Evolutionary conservation across 1,140 invertebrate species (phyloP), one percentile per base, ranked within the genome.

Genomic region (Drosophila nigromelanica): DNA sequence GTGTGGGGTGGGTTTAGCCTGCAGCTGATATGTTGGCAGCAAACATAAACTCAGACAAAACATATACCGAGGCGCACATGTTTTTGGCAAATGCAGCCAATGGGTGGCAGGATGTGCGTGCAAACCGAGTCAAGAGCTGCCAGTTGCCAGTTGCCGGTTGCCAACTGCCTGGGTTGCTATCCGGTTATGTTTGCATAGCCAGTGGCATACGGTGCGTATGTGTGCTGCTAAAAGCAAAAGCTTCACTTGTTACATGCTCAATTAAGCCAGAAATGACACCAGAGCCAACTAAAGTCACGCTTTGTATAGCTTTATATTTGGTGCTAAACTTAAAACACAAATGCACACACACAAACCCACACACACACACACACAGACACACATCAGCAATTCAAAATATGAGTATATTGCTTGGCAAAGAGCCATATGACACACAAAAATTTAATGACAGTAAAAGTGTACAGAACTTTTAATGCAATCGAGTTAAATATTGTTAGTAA

Each of bases 261-360:
- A 87, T 87, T 87, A 87, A 89, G 73, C 82, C 64, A 63, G 63
- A 87, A 87, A 89, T 89, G 83, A 87, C 85, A 77, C 76, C 66
- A 70, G 76, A 71, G 82, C 68, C 87, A 82, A 77, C 79, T 82
- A 73, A 77, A 87, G 83, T 87, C 82, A 87, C 76, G 79, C 69
- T 89, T 87, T 89, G 66, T 79, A 76, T 78, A 82, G 72, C 72
- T 76, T 73, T 69, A 54, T 47, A 64, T 80, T 73, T 80, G 56
- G 47, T 66, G 63, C 67, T 40, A 43, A 66, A 59, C 64, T 83
- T 37, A 64, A 63, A 8, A 47, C 58, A 48, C 48, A 47, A n/a
- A 58, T 18, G 43, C 15, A 37, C 14, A 14, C 43, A 18, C 14
- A 24, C 5, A 45, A 35, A 63, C 66, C 51, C 12, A 21, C 33